Evolutionary conservation across 1,140 invertebrate genomes (phyloP).

Genomic region (Cydia pomonella): DNA sequence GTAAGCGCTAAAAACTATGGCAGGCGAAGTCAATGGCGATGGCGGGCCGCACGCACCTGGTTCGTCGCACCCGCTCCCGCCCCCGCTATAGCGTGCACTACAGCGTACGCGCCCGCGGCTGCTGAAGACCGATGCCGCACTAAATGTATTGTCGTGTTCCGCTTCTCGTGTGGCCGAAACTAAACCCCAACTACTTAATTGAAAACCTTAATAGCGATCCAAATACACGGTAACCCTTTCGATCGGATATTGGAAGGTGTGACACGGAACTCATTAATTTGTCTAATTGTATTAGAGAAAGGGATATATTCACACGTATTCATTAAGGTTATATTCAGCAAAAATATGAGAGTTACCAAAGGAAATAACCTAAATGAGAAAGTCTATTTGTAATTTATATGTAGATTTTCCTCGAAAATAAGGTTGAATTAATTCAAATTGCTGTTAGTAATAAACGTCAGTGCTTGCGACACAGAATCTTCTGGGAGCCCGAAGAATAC

Average conservation of each 20-base stretch:
- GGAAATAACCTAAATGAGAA: conserved; percentile 22
- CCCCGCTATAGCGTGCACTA: conserved; percentile 35
- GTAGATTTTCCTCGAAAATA: conserved; percentile 41
- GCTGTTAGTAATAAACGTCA: conserved; percentile 72
- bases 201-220: conserved; percentile 70
- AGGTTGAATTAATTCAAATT: conserved; percentile 71
- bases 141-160: conserved; percentile 76
- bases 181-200: conserved; percentile 74
- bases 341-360: not conserved
- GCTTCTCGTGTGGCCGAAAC: conserved; percentile 56
- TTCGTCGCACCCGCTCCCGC: conserved; percentile 44
- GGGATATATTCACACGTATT: conserved; percentile 18
- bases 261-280: conserved; percentile 49
- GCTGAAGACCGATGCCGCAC: conserved; percentile 42
- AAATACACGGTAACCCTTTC: conserved; percentile 71
- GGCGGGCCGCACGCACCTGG: conserved; percentile 46
- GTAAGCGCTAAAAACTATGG: conserved; percentile 62
- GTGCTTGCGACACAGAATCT: conserved; percentile 67
- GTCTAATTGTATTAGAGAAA: conserved; percentile 31
- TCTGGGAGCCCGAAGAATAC: conserved; percentile 78
- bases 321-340: not conserved
- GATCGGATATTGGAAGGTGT: conserved; percentile 53
- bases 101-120: conserved; percentile 49
- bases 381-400: conserved; percentile 19
- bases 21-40: conserved; percentile 57